Evolutionary conservation across 1,140 invertebrate genomes (phyloP), one percentile per base, ranked within the genome.

Genomic region (Tribolium madens): DNA sequence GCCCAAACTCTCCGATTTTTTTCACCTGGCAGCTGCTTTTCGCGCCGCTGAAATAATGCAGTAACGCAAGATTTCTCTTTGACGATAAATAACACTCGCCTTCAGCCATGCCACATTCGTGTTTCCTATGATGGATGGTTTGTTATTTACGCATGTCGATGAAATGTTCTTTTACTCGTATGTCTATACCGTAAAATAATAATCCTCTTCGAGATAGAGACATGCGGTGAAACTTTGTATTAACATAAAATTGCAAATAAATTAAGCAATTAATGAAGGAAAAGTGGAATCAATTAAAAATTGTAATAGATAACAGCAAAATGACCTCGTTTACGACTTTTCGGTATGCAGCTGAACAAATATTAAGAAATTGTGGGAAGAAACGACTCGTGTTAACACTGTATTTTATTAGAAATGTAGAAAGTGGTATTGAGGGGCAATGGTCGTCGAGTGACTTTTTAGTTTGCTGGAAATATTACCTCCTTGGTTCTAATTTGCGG

Each of bases 101-200:
- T 57, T 57, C 14, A 57, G 52, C 52, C 10, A 26, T 57, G 52
- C 52, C 52, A 57, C 52, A 26, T 57, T 57, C 52, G 52, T 57
- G 52, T 57, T 57, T 57, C 15, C 18, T 21, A 21, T 57, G 52
- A 57, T 57, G 52, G 52, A 57, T 57, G 15, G 52, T 57, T 26
- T 14, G 10, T 17, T 17, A 17, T 50, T 15, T 14, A 50, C 48
- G 12, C 13, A 17, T 50, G 12, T 50, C 15, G 48, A 50, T 42
- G 48, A 50, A 50, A 50, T 50, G 48, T 50, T 50, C 13, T 17
- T 50, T 50, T 50, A 50, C 12, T 50, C 15, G 9, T 42, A 42
- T 9, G n/a, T 42, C 36, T 42, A n/a, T 1, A 42, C 36, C n/a
- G 36, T 42, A 10, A 42, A 42, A 42, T 42, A 42, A 42, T n/a